Percentiles rank a stretch among this genome's conserved stretches.
phyloP scores from a whole-genome alignment of 2,113 vertebrate genomes.

The human region DNA sequence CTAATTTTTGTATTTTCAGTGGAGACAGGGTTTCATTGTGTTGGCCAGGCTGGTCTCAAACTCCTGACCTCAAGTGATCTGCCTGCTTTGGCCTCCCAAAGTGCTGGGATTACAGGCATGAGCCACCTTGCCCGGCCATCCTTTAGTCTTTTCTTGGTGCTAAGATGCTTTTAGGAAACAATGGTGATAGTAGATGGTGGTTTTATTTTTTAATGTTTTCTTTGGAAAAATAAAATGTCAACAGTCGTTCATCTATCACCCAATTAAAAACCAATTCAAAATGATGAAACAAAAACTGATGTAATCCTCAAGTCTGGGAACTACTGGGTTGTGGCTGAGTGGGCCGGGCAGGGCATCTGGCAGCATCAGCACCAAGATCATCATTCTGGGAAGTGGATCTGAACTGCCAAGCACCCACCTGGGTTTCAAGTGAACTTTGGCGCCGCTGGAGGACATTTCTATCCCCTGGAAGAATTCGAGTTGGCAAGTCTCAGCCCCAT shows the following conservation, averaged over 20 bases:
- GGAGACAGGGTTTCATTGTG: not conserved
- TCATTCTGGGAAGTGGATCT: not conserved
- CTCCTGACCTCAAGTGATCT: not conserved
- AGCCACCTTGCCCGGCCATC: not conserved
- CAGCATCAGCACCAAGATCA: rapidly evolving
- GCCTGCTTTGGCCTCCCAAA: not conserved
- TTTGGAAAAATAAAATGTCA: conserved; percentile 17
- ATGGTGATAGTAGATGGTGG: not conserved
- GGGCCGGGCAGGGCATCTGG: not conserved
- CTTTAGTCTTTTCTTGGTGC: not conserved
- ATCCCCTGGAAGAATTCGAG: not conserved
- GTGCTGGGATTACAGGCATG: not conserved
- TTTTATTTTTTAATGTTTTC: not conserved
- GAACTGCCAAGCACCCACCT: not conserved
- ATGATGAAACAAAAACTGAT: not conserved
- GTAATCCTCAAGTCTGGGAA: not conserved
- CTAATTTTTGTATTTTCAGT: not conserved
- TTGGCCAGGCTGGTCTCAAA: not conserved
- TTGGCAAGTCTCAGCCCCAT: not conserved
- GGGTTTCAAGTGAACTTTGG: not conserved
- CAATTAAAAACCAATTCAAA: conserved; percentile 7
- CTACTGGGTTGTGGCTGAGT: not conserved
- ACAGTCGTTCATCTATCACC: not conserved
- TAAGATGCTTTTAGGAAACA: not conserved
- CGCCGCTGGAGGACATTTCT: not conserved